Base-by-base conservation (phyloP, 1,140 invertebrate genomes). In the Neodiprion virginianus region DNA sequence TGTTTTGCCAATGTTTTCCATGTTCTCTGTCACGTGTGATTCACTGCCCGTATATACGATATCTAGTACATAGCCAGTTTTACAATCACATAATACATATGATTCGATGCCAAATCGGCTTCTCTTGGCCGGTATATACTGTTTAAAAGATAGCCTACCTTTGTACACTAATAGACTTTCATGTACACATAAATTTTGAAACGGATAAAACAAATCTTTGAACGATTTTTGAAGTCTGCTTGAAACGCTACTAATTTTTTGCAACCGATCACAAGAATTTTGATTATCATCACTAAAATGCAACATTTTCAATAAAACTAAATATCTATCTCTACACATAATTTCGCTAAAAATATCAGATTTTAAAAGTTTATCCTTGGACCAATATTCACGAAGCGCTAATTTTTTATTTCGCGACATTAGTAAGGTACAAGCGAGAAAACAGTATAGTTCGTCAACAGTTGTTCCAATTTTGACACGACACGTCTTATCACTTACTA, bases 101-200 rank as follows among this genome's bases (percentile, higher is more conserved):
- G 79, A 74, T 77, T 85, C 86, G 69, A 84, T 81, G 28, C 80
- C 84, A 79, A 85, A 85, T 70, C 75, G 17, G 65, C 77, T 71
- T 67, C 79, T 77, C 69, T 86, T 88, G 12, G 48, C 75, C 48
- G 82, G 79, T 48, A 86, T 84, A 72, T 83, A 86, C 72, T 85
- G 83, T 66, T 81, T 82, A 49, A 85, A 83, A 48, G 47, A 28
- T 9, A 84, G 72, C 14, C 81, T 48, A 12, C 86, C 83, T 81
- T 85, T 85, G 69, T 81, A 86, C 12, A 77, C 1, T 9, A 86
- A 68, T 0, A 84, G 69, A 70, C 71, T 78, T 78, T 86, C 83
- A 69, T 86, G 80, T n/a, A 86, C 76, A 47, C 73, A 81, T 10
- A 85, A 7, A 7, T 78, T 79, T 76, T 79, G 70, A 8, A 80